A percentile compares a stretch with the other conserved stretches of the same genome.
Evolutionary conservation across 2,888 invertebrate species (phyloP).

Genomic region (Oligia strigilis): DNA sequence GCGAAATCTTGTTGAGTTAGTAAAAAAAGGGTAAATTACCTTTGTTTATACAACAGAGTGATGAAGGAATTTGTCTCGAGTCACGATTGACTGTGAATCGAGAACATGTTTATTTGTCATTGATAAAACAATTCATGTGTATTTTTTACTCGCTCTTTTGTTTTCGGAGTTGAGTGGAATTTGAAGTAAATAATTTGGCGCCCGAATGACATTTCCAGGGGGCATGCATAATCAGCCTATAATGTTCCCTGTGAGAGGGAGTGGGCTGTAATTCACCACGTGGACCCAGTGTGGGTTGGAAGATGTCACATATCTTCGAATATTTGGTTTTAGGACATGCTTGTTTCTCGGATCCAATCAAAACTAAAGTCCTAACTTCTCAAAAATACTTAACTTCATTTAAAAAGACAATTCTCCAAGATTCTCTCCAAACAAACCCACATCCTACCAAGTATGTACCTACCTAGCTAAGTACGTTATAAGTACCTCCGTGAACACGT

Average conservation of each 20-base stretch:
- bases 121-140: slow-evolving; percentile 36
- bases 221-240: no score
- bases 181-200: not conserved
- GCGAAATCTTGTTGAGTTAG: slow-evolving; percentile 57
- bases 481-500: slow-evolving; percentile 59
- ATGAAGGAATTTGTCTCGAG: slow-evolving; percentile 54
- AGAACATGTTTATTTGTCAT: slow-evolving; percentile 54
- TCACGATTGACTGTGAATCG: slow-evolving; percentile 44
- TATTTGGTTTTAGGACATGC: no score
- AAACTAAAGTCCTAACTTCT: not conserved
- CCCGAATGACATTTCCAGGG: no score
- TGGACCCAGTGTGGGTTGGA: no score
- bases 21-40: slow-evolving; percentile 67
- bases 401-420: slow-evolving; percentile 5
- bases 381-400: not conserved
- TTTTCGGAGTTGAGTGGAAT: not conserved
- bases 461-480: slow-evolving; percentile 28
- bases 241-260: no score
- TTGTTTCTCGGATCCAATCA: not conserved
- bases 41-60: slow-evolving; percentile 48
- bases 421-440: not conserved
- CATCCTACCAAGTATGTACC: not conserved
- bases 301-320: no score
- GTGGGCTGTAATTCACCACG: no score
- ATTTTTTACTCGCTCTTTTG: slow-evolving; percentile 13